Evolutionary conservation across 2,888 invertebrate species (phyloP), one percentile per base, ranked within the genome.

Genomic region (Liposcelis brunnea): DNA sequence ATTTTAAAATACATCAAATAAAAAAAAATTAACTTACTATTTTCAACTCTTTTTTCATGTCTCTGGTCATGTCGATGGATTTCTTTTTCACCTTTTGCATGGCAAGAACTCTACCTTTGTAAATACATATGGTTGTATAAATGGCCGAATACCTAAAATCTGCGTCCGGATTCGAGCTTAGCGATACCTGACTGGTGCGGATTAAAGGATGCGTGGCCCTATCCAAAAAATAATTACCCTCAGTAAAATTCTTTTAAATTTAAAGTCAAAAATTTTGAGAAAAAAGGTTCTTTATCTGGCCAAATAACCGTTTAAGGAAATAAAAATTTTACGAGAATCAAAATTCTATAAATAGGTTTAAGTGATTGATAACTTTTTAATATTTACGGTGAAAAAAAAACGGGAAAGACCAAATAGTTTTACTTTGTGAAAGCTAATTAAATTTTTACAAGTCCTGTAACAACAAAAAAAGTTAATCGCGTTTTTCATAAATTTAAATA

Each of bases 31-130:
- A 35, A 19, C 72, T 70, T 61, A 84, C 85, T 66, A 85, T 74
- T 73, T 91, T 91, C 2, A 93, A 69, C 65, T 93, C 91, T 60
- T 87, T 91, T 60, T 89, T 89, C 71, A 91, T 86, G 58, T 81
- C 83, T 38, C 91, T 69, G 4, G 79, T 89, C 44, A 93, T 84
- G 55, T 91, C 91, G 14, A 93, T 80, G 46, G 80, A 80, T 58
- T 82, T 84, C 59, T 87, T 81, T 50, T 79, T 70, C 12, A 93
- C 78, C 51, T 80, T 77, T 58, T 90, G 89, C 44, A 93, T 77
- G 7, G 93, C 84, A 49, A 90, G 80, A 46, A 90, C 73, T 45
- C 86, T 73, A 1, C 89, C 89, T 56, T 82, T 80, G 64, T 89
- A 93, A 50, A 87, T 72, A 7, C 89, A 91, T 35, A 93, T 82